These are phyloP conservation scores for Macaria notata DNA, from an alignment of 2,888 invertebrate species.

Conservation along the genomic window DNA sequence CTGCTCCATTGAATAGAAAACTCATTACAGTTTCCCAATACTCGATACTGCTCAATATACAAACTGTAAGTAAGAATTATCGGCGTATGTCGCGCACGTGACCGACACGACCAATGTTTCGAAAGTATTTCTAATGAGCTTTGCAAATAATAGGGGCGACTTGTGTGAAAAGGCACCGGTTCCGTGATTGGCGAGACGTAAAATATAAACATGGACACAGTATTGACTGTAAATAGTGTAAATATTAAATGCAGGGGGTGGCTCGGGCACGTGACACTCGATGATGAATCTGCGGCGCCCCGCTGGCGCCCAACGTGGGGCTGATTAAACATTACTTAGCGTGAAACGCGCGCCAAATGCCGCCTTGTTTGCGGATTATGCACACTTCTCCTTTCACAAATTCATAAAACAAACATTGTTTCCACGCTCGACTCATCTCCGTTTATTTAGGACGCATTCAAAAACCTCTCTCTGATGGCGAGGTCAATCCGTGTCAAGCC, in stretches of 20 bases:
- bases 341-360: slow-evolving; percentile 42
- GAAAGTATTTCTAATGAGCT: slow-evolving; percentile 26
- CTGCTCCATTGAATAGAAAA: slow-evolving; percentile 14
- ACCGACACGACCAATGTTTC: slow-evolving; percentile 11
- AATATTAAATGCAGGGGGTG: slow-evolving; percentile 30
- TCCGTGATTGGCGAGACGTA: slow-evolving; percentile 48
- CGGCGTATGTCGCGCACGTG: slow-evolving; percentile 26
- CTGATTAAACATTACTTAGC: slow-evolving; percentile 28
- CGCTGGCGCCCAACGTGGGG: slow-evolving; percentile 45
- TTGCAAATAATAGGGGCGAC: slow-evolving; percentile 30
- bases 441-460: slow-evolving; percentile 48
- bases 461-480: slow-evolving; percentile 33
- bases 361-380: slow-evolving; percentile 43
- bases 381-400: slow-evolving; percentile 34
- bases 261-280: slow-evolving; percentile 35
- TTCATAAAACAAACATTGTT: slow-evolving; percentile 38
- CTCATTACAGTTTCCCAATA: slow-evolving; percentile 16
- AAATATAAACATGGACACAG: slow-evolving; percentile 58
- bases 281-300: slow-evolving; percentile 33
- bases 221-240: slow-evolving; percentile 41
- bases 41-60: slow-evolving; percentile 5
- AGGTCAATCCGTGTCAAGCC: slow-evolving; percentile 35
- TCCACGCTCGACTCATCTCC: slow-evolving; percentile 32
- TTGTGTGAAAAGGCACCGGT: slow-evolving; percentile 25
- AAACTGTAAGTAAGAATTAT: slow-evolving; percentile 27